phyloP scores from a whole-genome alignment of 2,113 vertebrate species.

The Centrocercus urophasianus region DNA sequence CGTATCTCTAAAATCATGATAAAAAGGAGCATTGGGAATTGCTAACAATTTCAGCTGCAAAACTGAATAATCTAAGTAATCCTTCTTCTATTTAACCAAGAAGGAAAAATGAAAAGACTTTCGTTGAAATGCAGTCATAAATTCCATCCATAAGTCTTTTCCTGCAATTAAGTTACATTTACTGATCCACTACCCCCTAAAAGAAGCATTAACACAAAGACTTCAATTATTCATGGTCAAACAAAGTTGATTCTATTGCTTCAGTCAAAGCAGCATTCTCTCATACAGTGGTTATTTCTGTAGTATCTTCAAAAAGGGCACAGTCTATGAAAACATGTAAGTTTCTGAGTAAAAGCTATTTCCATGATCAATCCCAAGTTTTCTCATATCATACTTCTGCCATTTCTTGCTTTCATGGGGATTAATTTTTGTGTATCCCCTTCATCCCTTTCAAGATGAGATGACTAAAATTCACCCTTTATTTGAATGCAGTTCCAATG shows the following conservation, averaged over 20 bases:
- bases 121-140: constrained; percentile 75
- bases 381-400: constrained; percentile 31
- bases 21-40: constrained; percentile 16
- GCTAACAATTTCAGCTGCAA: constrained; percentile 64
- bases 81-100: constrained; percentile 71
- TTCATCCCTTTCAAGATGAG: background rate
- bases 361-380: constrained; percentile 27
- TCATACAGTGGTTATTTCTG: constrained; percentile 80
- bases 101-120: constrained; percentile 76
- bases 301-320: constrained; percentile 78
- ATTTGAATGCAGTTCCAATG: background rate
- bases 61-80: constrained; percentile 63
- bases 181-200: constrained; percentile 79
- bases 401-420: background rate
- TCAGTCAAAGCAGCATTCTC: constrained; percentile 80
- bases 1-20: background rate
- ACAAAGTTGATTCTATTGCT: constrained; percentile 79
- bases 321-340: constrained; percentile 70
- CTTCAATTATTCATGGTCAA: constrained; percentile 81
- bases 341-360: constrained; percentile 64
- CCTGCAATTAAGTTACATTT: constrained; percentile 82
- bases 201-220: constrained; percentile 80
- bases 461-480: background rate
- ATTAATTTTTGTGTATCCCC: background rate
- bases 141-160: constrained; percentile 77